These are phyloP conservation scores for Agrochola circellaris DNA, from an alignment of 2,888 invertebrate genomes.

Conservation along the genomic window DNA sequence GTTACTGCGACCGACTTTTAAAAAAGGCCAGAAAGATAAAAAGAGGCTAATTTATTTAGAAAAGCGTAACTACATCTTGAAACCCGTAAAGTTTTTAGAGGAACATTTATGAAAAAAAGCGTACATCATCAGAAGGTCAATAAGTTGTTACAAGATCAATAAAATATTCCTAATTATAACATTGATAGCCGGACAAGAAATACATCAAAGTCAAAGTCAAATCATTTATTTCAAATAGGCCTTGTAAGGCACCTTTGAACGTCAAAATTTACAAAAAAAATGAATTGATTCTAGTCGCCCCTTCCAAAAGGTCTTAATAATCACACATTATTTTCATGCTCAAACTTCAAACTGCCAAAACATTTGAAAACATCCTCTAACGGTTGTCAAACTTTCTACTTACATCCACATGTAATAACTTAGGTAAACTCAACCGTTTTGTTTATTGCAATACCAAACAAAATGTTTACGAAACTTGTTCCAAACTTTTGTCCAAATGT, in stretches of 20 bases:
- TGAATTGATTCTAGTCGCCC: no score
- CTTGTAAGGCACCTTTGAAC: no score
- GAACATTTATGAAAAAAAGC: not conserved
- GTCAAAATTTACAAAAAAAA: no score
- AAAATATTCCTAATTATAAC: no score
- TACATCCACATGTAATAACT: slow-evolving; percentile 34
- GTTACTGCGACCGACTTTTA: not conserved
- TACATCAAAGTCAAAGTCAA: no score
- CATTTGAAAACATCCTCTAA: slow-evolving; percentile 14
- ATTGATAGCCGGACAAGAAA: not conserved
- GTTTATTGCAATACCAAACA: slow-evolving; percentile 53
- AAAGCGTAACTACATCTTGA: not conserved
- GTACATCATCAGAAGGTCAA: not conserved
- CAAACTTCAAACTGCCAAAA: slow-evolving; percentile 28
- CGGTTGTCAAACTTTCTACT: slow-evolving; percentile 39
- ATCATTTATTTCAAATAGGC: no score
- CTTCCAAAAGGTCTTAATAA: no score
- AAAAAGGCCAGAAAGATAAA: not conserved
- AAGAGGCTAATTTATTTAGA: not conserved
- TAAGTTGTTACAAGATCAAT: no score
- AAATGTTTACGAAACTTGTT: slow-evolving; percentile 48
- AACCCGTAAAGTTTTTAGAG: not conserved
- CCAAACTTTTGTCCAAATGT: slow-evolving; percentile 26
- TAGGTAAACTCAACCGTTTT: slow-evolving; percentile 34
- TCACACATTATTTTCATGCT: not conserved